Conservation (phyloP, 2,888 invertebrate species). For the Coenonympha arcania region DNA sequence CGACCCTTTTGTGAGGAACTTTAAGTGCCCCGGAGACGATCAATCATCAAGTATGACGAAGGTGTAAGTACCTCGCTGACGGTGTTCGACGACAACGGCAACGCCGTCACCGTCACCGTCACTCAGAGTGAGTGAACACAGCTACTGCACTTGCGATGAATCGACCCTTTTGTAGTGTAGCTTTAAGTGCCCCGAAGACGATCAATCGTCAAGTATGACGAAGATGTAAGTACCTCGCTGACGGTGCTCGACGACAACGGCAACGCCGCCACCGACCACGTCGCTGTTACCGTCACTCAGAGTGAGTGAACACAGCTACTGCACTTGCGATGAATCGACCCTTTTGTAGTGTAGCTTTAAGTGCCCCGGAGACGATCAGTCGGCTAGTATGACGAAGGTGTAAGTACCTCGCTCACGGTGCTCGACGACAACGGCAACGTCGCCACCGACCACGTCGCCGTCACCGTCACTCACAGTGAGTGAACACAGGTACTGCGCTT, state of each 20-base stretch:
- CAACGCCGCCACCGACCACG: constrained; percentile 82
- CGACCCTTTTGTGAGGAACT: no score
- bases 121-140: constrained; percentile 82
- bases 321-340: no score
- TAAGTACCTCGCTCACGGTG: constrained; percentile 86
- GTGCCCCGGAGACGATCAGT: not conserved
- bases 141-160: not conserved
- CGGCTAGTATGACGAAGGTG: no score
- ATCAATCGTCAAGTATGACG: no score
- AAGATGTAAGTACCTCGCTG: constrained; percentile 84
- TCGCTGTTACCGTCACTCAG: constrained; percentile 86
- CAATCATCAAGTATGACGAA: no score
- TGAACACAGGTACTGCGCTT: constrained; percentile 24
- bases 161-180: no score
- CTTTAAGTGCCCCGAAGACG: not conserved
- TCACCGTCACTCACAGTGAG: constrained; percentile 90
- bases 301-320: constrained; percentile 73
- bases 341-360: no score
- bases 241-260: constrained; percentile 89
- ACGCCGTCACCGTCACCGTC: constrained; percentile 85
- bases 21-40: not conserved
- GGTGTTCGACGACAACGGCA: constrained; percentile 89
- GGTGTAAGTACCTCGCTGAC: constrained; percentile 85
- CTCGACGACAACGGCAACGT: constrained; percentile 88
- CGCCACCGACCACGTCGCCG: constrained; percentile 80